Percentiles rank a stretch among this genome's conserved stretches.
phyloP scores from a whole-genome alignment of 2,113 vertebrate genomes.

The Bubo blakistoni region DNA sequence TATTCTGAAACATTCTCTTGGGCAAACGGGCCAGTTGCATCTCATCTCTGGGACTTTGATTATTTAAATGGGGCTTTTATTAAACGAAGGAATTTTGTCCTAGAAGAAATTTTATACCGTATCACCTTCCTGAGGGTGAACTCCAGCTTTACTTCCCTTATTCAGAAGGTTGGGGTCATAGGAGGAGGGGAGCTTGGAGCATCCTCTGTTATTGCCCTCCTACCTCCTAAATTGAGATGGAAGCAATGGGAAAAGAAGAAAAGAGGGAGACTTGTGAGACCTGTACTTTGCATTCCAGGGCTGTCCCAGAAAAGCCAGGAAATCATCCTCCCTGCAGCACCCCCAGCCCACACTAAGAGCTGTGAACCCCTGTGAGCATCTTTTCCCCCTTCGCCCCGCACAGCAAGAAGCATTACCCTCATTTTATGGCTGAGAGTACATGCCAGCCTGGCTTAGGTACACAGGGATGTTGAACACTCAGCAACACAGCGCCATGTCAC shows the following conservation, averaged over 20 bases:
- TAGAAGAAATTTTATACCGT: background rate
- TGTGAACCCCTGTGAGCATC: background rate
- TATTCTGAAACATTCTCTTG: slow-evolving; percentile 23
- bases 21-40: background rate
- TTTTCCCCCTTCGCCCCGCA: background rate
- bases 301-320: background rate
- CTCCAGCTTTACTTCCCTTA: background rate
- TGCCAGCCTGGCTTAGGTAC: background rate
- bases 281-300: background rate
- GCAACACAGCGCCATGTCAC: background rate
- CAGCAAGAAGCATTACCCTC: background rate
- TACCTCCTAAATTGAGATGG: background rate
- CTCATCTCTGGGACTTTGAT: background rate
- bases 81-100: background rate
- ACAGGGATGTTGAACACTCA: background rate
- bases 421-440: background rate
- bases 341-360: background rate
- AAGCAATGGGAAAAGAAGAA: background rate
- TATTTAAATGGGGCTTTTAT: slow-evolving; percentile 34
- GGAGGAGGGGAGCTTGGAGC: background rate
- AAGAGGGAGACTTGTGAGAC: background rate
- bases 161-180: background rate
- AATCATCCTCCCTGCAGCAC: background rate
- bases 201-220: background rate
- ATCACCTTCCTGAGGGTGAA: background rate